Conservation (phyloP, 2,888 invertebrate species). For the Scotopteryx bipunctaria region DNA sequence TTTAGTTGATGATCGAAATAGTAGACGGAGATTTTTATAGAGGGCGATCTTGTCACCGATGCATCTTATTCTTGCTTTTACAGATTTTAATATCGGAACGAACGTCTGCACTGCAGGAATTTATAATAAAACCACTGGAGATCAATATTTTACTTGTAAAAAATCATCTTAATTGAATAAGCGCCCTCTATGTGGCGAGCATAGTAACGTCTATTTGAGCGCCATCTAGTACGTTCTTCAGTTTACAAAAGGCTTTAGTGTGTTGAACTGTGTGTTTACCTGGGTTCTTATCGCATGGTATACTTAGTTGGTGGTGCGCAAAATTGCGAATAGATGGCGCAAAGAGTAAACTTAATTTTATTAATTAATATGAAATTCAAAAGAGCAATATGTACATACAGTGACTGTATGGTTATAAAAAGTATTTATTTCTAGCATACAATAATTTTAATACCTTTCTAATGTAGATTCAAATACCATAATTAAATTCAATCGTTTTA, state of each 20-base stretch:
- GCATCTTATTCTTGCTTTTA: slow-evolving; percentile 58
- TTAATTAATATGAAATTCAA: no score
- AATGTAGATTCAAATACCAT: no score
- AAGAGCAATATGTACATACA: no score
- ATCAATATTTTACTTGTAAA: slow-evolving; percentile 30
- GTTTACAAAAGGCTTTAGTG: neutral
- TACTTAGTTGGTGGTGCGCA: neutral
- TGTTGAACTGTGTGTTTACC: neutral
- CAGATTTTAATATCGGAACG: slow-evolving; percentile 48
- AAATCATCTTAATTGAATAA: no score
- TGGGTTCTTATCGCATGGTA: neutral
- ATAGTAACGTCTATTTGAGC: neutral
- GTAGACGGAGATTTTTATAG: no score
- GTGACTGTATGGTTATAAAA: no score
- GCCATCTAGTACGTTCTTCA: slow-evolving; percentile 9
- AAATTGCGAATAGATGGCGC: neutral
- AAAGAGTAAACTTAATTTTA: neutral
- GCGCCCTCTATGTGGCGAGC: slow-evolving; percentile 3
- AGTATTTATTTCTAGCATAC: no score
- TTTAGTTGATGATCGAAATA: no score
- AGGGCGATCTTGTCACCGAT: slow-evolving; percentile 54
- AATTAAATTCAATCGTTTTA: neutral
- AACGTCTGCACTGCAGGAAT: slow-evolving; percentile 57
- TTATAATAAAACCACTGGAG: slow-evolving; percentile 38
- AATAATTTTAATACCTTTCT: no score